Evolutionary conservation across 2,113 vertebrate genomes (phyloP), one percentile per base, ranked within the genome.

Genomic region (Corapipo altera): DNA sequence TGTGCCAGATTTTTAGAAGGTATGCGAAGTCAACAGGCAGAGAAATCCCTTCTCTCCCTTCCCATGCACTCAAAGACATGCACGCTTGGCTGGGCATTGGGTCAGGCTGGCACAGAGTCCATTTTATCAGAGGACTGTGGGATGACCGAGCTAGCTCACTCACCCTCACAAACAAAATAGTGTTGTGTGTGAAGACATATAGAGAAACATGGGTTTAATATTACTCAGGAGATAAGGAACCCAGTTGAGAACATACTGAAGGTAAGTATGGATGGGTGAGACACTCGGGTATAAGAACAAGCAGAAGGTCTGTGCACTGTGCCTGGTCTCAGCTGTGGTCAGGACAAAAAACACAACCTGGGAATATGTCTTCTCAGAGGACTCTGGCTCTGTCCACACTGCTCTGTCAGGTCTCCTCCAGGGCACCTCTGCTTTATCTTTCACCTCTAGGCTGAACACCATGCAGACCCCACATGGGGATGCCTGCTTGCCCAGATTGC

Each of bases 401-500:
- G 11, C 16, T 51, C 72, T 74, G 24, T 19, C 55, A 46, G 35
- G 48, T 39, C 21, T 87, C 44, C 55, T 85, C 22, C 46, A 80
- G 35, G 11, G 10, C 18, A 64, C 20, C 15, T 39, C 19, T 37
- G 27, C 21, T 28, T 51, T 11, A 69, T 27, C n/a, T 49, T 16
- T 33, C 43, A 39, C 12, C 27, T 72, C 19, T 61, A 64, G 30
- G 5, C 33, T 93, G 58, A 61, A 78, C 27, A 33, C 5, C 28
- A 27, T 1, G 4, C 9, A 41, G 30, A 75, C 33, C 15, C 22
- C 41, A 30, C 13, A 18, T 14, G 6, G 27, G 39, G 18, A 41
- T 46, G 19, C 12, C 37, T 35, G 24, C 0, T 0, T 62, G 12
- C 15, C 39, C n/a, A 30, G 5, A 59, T 4, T 2, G 5, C 20